Percentiles rank a stretch among this genome's conserved stretches.
These are phyloP conservation scores for Drosophila burlai DNA, from an alignment of 1,140 invertebrate species.

Conservation along the genomic window DNA sequence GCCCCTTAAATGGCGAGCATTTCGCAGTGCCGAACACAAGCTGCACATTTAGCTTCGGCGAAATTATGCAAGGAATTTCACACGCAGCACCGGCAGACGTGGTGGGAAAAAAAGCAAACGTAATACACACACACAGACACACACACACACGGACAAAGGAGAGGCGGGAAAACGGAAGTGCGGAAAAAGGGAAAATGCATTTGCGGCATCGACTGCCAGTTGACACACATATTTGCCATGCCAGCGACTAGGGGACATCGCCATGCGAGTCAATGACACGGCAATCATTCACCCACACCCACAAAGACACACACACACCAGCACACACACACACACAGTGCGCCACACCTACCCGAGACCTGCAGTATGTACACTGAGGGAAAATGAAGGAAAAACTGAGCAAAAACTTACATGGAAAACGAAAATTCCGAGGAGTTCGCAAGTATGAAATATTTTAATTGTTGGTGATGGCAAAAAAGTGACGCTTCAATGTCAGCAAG, in stretches of 20 bases:
- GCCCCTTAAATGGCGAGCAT: constrained; percentile 57
- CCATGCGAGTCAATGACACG: constrained; percentile 60
- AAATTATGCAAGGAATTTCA: constrained; percentile 80
- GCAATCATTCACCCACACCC: constrained; percentile 20
- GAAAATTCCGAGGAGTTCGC: too few relatives aligned
- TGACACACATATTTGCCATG: constrained; percentile 78
- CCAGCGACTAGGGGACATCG: constrained; percentile 53
- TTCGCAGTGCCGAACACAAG: constrained; percentile 45
- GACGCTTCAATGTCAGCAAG: background rate
- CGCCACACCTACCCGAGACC: background rate
- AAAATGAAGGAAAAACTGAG: background rate
- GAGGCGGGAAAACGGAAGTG: constrained; percentile 5
- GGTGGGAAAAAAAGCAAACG: constrained; percentile 1
- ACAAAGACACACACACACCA: background rate
- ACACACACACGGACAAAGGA: constrained; percentile 20
- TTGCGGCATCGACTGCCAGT: constrained; percentile 73
- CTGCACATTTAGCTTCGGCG: constrained; percentile 40
- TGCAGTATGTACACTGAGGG: background rate
- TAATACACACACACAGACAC: constrained; percentile 11
- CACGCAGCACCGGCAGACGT: constrained; percentile 38
- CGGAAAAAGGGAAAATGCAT: constrained; percentile 39
- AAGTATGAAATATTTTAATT: background rate
- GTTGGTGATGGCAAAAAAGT: background rate
- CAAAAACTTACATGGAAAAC: background rate
- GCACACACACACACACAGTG: background rate